A percentile compares a stretch with the other conserved stretches of the same genome.
Evolutionary conservation across 2,797 vertebrate genomes (phyloP).

Genomic region (Microtus agrestis): DNA sequence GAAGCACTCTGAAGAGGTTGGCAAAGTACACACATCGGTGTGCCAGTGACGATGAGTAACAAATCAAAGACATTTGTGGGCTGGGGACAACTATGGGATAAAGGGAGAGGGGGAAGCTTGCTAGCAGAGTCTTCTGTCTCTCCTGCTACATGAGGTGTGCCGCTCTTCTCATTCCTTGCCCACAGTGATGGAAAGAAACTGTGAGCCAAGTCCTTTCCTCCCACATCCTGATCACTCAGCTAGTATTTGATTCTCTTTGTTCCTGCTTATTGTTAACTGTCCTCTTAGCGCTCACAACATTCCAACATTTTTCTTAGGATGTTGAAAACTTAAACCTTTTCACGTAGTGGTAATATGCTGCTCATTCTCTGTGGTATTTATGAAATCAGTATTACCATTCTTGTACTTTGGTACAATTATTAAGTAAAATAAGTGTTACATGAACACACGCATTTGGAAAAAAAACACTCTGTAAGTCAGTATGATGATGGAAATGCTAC

Average conservation of each 20-base stretch:
- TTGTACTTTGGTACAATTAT: neutral
- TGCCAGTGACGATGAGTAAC: neutral
- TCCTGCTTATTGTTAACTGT: neutral
- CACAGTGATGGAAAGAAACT: neutral
- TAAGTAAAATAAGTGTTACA: neutral
- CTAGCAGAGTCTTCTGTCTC: neutral
- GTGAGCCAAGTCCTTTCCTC: neutral
- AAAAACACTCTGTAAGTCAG: neutral
- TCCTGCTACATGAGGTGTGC: neutral
- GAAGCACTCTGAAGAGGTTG: neutral
- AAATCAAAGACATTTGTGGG: neutral
- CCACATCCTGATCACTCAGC: neutral
- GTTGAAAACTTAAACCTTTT: neutral
- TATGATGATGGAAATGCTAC: neutral
- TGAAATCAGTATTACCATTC: neutral
- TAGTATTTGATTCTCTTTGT: neutral
- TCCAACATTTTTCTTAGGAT: neutral
- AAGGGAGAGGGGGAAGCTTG: neutral
- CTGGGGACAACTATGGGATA: neutral
- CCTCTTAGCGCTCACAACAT: neutral
- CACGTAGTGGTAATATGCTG: neutral
- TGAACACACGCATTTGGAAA: neutral
- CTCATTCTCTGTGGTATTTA: neutral
- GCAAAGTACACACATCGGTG: neutral
- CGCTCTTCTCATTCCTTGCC: no score